Evolutionary conservation across 2,113 vertebrate genomes (phyloP).

Genomic region (Neodon shergylaensis): DNA sequence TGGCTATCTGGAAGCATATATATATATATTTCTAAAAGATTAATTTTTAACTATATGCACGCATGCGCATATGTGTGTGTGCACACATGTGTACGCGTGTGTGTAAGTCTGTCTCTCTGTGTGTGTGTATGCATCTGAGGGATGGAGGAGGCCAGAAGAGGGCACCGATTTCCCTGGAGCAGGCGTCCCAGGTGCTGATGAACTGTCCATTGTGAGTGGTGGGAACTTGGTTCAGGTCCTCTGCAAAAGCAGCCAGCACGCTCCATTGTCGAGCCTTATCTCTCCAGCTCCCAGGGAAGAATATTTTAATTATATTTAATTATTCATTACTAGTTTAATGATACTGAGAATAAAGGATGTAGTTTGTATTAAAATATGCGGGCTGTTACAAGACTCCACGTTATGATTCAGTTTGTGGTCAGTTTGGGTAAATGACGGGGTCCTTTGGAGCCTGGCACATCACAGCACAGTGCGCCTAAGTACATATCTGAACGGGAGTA

Average conservation of each 20-base stretch:
- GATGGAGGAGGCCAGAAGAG: background rate
- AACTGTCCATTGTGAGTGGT: background rate
- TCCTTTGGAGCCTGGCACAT: background rate
- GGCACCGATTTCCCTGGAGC: background rate
- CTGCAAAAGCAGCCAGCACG: too few relatives aligned
- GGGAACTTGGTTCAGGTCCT: background rate
- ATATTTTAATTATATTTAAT: background rate
- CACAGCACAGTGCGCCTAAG: background rate
- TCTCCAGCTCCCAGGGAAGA: background rate
- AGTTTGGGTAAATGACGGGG: background rate
- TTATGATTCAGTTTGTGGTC: background rate
- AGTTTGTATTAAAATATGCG: background rate
- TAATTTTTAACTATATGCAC: background rate
- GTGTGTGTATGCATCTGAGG: background rate
- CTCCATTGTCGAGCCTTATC: too few relatives aligned
- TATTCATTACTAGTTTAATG: conserved; percentile 9
- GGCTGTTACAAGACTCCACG: background rate
- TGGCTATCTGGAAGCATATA: background rate
- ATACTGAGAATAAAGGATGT: background rate
- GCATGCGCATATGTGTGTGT: too few relatives aligned
- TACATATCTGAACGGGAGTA: background rate
- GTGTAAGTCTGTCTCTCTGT: background rate
- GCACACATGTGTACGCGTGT: too few relatives aligned
- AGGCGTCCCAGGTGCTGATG: background rate
- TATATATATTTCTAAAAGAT: background rate